Evolutionary conservation across 2,797 vertebrate genomes (phyloP), one percentile per base, ranked within the genome.

Genomic region (Prunella strophiata): DNA sequence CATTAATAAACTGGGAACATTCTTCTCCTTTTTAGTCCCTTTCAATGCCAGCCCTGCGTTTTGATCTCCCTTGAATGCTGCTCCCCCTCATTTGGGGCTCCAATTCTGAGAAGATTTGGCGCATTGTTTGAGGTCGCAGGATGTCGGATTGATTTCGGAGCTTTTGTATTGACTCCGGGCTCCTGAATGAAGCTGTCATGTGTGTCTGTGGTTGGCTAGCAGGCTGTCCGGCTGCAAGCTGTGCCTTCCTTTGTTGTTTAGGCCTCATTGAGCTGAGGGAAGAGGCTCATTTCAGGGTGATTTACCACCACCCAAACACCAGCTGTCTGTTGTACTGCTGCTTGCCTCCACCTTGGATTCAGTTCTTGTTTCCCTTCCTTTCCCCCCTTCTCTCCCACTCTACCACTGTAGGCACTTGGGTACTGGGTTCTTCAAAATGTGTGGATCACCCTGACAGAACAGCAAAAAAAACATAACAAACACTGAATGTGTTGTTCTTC

Each of bases 271-370:
- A 98, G 97, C 98, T 96, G 97, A 98, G 98, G 98, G 97, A 98
- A 98, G 98, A 98, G 98, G 98, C 98, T 98, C 98, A 98, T 98
- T 98, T 98, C 98, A 99, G 98, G 99, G 98, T 99, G 99, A 99
- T 99, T 99, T 99, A 99, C 98, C 98, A 98, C 98, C 98, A 97
- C 98, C 98, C 98, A 99, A 99, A 99, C 99, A 99, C 99, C 99
- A 99, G 99, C 99, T 99, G 99, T 99, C 99, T 97, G 97, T 97
- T 98, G 96, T 95, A 96, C 92, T 94, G 94, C 94, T 29, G 74
- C 92, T 90, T 96, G 85, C 91, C 82, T 94, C 96, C 84, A 89
- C 94, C 96, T 97, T 97, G 90, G 96, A 93, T 96, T 91, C 89
- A 68, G 80, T 88, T 81, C 85, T 93, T 3, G 1, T 85, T 96